Percentiles rank a stretch among this genome's conserved stretches.
Conservation (phyloP, 2,888 invertebrate genomes). For the Thysanoteuthis rhombus region DNA sequence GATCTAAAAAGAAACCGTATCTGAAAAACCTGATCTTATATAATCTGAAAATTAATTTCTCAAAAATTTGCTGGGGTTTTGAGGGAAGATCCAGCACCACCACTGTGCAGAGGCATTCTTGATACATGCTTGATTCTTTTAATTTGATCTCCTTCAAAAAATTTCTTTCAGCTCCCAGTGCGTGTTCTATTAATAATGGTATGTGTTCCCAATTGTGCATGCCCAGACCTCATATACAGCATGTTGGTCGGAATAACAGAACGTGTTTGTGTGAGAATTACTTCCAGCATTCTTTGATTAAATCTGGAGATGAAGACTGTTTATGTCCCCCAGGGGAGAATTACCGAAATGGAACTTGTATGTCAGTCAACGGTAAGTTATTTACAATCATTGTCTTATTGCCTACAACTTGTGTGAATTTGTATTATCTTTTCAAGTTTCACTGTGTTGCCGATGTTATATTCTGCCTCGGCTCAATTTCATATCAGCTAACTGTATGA, state of each 20-base stretch:
- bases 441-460: accelerated
- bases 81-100: too few relatives aligned
- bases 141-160: neutral
- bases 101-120: too few relatives aligned
- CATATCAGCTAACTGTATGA: too few relatives aligned
- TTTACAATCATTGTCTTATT: neutral
- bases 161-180: conserved; percentile 65
- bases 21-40: too few relatives aligned
- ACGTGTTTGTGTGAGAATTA: conserved; percentile 86
- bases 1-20: too few relatives aligned
- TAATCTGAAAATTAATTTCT: too few relatives aligned
- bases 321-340: conserved; percentile 43
- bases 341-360: conserved; percentile 22
- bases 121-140: too few relatives aligned
- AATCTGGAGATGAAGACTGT: conserved; percentile 50
- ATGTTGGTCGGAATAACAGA: conserved; percentile 67
- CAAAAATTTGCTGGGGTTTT: too few relatives aligned
- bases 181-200: conserved; percentile 71
- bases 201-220: conserved; percentile 83
- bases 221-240: conserved; percentile 73
- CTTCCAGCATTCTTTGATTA: conserved; percentile 35
- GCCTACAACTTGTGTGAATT: too few relatives aligned
- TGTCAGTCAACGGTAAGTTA: neutral
- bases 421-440: too few relatives aligned
- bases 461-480: too few relatives aligned